A percentile compares a stretch with the other conserved stretches of the same genome.
phyloP scores from a whole-genome alignment of 2,797 vertebrate species.

The Sternarchorhynchus goeldii region DNA sequence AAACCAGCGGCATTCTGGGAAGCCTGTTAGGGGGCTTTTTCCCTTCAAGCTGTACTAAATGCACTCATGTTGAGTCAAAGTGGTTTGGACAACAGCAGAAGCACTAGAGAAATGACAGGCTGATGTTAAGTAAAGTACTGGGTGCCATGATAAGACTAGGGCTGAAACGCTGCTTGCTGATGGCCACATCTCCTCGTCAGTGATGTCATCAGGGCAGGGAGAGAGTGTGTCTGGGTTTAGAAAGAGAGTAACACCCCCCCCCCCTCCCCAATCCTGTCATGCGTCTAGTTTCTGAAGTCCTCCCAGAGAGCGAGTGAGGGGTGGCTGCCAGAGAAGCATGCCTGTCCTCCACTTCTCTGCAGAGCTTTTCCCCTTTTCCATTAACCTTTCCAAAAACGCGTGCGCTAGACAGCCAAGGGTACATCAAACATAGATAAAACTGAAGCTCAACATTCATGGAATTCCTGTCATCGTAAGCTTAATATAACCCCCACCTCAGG shows the following conservation, averaged over 20 bases:
- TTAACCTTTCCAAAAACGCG: slow-evolving; percentile 34
- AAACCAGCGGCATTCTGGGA: background rate
- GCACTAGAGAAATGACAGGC: slow-evolving; percentile 41
- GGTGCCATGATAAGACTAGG: slow-evolving; percentile 42
- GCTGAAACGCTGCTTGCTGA: slow-evolving; percentile 33
- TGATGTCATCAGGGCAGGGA: slow-evolving; percentile 47
- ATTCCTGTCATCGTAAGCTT: slow-evolving; percentile 8
- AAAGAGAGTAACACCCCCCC: slow-evolving; percentile 21
- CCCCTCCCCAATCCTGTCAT: slow-evolving; percentile 25
- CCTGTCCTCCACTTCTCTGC: slow-evolving; percentile 41
- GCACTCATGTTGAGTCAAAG: slow-evolving; percentile 28
- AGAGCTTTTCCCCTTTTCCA: slow-evolving; percentile 32
- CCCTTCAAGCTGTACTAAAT: slow-evolving; percentile 39
- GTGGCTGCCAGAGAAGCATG: slow-evolving; percentile 45
- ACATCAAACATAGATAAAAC: slow-evolving; percentile 27
- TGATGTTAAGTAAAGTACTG: slow-evolving; percentile 31
- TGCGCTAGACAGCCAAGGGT: slow-evolving; percentile 17
- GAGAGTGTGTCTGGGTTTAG: slow-evolving; percentile 31
- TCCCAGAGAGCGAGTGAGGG: slow-evolving; percentile 36
- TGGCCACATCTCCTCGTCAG: slow-evolving; percentile 39
- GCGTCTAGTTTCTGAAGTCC: slow-evolving; percentile 43
- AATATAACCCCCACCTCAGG: slow-evolving; percentile 10
- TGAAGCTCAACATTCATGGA: background rate
- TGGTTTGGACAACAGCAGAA: slow-evolving; percentile 39
- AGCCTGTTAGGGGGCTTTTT: slow-evolving; percentile 35